Conservation (phyloP, 2,888 invertebrate genomes). For the Tribolium freemani region DNA sequence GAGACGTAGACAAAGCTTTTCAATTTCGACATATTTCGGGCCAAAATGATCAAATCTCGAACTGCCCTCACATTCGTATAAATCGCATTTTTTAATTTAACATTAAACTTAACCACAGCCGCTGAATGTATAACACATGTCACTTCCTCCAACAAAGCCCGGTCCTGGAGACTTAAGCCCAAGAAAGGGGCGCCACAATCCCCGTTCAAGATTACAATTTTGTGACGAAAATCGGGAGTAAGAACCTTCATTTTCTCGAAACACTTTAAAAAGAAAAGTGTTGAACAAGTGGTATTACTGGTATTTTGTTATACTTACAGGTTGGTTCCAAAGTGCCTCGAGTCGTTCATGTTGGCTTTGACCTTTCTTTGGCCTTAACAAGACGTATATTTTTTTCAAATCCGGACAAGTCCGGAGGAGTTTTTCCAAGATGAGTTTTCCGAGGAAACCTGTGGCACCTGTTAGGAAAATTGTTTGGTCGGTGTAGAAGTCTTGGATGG, state of each 20-base stretch:
- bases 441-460: constrained; percentile 66
- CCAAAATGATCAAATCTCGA: constrained; percentile 74
- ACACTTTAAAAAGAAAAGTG: constrained; percentile 46
- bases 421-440: constrained; percentile 62
- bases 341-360: constrained; percentile 55
- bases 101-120: constrained; percentile 83
- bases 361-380: constrained; percentile 60
- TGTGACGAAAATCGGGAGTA: constrained; percentile 54
- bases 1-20: constrained; percentile 65
- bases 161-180: constrained; percentile 70
- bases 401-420: constrained; percentile 62
- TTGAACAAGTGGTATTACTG: neutral
- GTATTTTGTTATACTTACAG: constrained; percentile 72
- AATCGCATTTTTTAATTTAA: constrained; percentile 76
- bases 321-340: constrained; percentile 73
- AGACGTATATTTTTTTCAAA: constrained; percentile 58
- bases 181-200: constrained; percentile 71
- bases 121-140: constrained; percentile 81
- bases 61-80: constrained; percentile 80
- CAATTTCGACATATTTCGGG: constrained; percentile 75
- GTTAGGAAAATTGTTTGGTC: constrained; percentile 62
- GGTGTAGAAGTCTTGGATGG: constrained; percentile 55
- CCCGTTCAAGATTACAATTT: constrained; percentile 70
- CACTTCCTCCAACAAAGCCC: constrained; percentile 70
- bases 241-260: constrained; percentile 62